Percentiles rank a stretch among this genome's conserved stretches.
These are phyloP conservation scores for Sebastes nivosus DNA, from an alignment of 2,797 vertebrate genomes.

Conservation along the genomic window DNA sequence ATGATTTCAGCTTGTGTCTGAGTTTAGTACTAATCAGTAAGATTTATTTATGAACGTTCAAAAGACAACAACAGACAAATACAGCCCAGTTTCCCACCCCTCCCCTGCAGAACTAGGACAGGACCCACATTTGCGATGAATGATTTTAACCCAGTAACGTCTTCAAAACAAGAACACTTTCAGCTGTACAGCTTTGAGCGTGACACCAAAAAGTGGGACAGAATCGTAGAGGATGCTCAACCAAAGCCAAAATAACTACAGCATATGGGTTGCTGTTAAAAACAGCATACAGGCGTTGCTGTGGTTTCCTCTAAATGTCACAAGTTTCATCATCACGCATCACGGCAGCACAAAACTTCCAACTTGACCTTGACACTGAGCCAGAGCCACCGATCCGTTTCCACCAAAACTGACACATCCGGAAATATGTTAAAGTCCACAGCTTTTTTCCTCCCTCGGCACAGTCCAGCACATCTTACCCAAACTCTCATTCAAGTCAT, in stretches of 20 bases:
- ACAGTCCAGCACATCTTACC: not conserved
- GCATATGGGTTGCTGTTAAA: not conserved
- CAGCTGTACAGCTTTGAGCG: not conserved
- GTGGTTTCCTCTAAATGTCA: conserved; percentile 12
- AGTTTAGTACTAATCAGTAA: not conserved
- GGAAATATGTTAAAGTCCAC: not conserved
- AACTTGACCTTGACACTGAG: not conserved
- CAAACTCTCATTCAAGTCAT: conserved; percentile 5
- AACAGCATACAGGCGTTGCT: not conserved
- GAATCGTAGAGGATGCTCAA: not conserved
- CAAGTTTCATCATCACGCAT: conserved; percentile 14
- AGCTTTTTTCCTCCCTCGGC: not conserved
- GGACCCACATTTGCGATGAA: not conserved
- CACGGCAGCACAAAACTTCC: not conserved
- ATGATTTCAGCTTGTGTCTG: not conserved
- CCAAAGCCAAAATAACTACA: not conserved
- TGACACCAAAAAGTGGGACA: conserved; percentile 20
- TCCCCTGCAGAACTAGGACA: conserved; percentile 18
- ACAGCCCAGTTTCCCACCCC: not conserved
- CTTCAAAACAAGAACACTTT: conserved; percentile 11
- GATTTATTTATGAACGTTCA: not conserved
- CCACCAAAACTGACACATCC: not conserved
- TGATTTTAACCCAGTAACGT: conserved; percentile 17
- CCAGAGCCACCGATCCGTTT: not conserved
- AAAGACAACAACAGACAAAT: not conserved